Conservation (phyloP, 2,113 vertebrate species). For the Phyllostomus hastatus region DNA sequence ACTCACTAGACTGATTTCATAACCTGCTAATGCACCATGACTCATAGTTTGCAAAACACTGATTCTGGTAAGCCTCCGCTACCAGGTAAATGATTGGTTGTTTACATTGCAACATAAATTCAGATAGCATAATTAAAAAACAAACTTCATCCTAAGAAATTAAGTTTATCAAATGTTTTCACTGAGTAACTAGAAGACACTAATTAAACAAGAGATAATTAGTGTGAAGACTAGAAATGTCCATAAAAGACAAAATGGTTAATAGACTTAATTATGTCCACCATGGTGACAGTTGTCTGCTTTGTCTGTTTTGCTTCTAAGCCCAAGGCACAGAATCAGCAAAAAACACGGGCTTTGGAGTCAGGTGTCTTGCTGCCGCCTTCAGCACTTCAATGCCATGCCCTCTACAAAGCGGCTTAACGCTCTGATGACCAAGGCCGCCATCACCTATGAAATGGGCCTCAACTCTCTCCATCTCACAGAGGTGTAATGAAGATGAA, state of each 20-base stretch:
- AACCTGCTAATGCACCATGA: constrained; percentile 12
- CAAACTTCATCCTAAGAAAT: not conserved
- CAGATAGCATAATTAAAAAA: constrained; percentile 5
- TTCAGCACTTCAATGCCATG: not conserved
- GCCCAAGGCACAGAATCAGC: not conserved
- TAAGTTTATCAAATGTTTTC: constrained; percentile 30
- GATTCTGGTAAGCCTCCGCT: constrained; percentile 8
- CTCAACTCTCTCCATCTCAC: not conserved
- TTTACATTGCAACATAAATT: constrained; percentile 32
- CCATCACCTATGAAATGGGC: not conserved
- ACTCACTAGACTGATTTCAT: not conserved
- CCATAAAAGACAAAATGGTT: not conserved
- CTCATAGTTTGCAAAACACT: constrained; percentile 17
- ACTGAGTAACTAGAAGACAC: constrained; percentile 5
- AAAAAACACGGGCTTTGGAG: not conserved
- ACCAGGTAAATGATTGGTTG: not conserved
- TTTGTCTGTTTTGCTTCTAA: not conserved
- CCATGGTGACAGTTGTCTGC: not conserved
- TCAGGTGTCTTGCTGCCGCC: too few species aligned
- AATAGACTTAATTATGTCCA: not conserved
- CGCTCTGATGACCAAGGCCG: not conserved
- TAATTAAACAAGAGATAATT: not conserved
- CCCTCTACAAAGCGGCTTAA: not conserved
- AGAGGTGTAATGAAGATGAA: not conserved
- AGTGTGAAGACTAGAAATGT: not conserved